These are phyloP conservation scores for Hippopotamyrus pictus DNA, from an alignment of 2,797 vertebrate genomes.

Conservation along the genomic window DNA sequence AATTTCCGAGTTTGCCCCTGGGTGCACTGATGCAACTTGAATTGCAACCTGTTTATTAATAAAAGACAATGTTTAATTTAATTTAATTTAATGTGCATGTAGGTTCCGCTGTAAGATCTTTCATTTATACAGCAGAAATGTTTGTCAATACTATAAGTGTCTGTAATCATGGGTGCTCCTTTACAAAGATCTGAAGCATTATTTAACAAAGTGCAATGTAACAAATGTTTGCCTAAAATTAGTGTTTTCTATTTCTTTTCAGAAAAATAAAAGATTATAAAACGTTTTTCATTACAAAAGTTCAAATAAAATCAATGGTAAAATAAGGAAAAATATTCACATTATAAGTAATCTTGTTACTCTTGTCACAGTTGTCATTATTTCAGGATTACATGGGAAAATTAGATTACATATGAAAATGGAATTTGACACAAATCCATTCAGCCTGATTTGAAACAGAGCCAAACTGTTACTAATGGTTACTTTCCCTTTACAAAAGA, in stretches of 20 bases:
- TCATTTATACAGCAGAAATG: background rate
- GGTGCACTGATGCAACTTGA: background rate
- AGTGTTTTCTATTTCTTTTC: background rate
- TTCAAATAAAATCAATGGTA: background rate
- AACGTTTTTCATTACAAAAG: background rate
- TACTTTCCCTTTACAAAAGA: background rate
- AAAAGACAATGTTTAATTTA: background rate
- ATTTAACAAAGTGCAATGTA: background rate
- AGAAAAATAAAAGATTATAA: background rate
- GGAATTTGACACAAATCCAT: slow-evolving; percentile 14
- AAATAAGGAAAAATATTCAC: background rate
- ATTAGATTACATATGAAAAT: slow-evolving; percentile 13
- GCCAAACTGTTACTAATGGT: background rate
- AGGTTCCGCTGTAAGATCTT: background rate
- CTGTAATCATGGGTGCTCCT: background rate
- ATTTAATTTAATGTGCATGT: background rate
- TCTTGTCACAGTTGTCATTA: slow-evolving; percentile 6
- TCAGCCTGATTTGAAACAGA: slow-evolving; percentile 1
- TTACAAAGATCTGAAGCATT: background rate
- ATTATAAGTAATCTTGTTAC: slow-evolving; percentile 15
- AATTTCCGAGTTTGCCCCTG: background rate
- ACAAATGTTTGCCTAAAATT: background rate
- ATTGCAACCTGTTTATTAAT: background rate
- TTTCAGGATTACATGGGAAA: slow-evolving; percentile 4
- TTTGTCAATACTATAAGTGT: background rate